Base-by-base conservation (phyloP, 2,113 vertebrate species). In the Tragelaphus buxtoni region DNA sequence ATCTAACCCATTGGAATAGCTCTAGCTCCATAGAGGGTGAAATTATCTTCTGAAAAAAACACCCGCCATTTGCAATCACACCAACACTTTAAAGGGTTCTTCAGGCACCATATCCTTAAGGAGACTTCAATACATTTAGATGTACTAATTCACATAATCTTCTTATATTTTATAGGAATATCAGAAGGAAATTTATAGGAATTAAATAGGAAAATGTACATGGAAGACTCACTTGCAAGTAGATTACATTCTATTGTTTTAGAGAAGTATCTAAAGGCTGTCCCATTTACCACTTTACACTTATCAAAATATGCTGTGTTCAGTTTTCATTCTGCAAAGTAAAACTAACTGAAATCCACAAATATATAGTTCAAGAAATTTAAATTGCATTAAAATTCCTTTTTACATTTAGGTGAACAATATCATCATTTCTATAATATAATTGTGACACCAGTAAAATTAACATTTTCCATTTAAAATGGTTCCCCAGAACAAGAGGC, bases 371-470 rank as follows among this genome's bases (percentile, higher is more conserved):
- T 35, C 39, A 93, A 47, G 26, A 76, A 72, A 63, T 81, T 91
- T 86, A 97, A 97, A 94, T 84, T 84, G 28, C 42, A 96, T 94
- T 96, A 94, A 61, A 94, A 88, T 96, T 88, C 69, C 42, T 92
- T 63, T 14, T 77, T 95, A 77, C 22, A 90, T 88, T 22, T 95
- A 90, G 22, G 32, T 95, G 45, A 95, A 93, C 32, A 77, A 5
- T 84, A 69, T 63, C 80, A 88, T 85, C 13, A 11, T 94, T 63
- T 22, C 49, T 80, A 13, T 79, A 97, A 89, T 87, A 61, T 87
- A 72, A 90, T 82, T 92, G 9, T 81, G 76, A 96, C 65, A 93
- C 9, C 55, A 95, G 93, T 91, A 91, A 88, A 94, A 96, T 92
- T 94, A 93, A 96, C 74, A 84, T 84, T 84, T 97, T 94, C 77